phyloP scores from a whole-genome alignment of 2,113 vertebrate species.

The Todiramphus saurophagus region DNA sequence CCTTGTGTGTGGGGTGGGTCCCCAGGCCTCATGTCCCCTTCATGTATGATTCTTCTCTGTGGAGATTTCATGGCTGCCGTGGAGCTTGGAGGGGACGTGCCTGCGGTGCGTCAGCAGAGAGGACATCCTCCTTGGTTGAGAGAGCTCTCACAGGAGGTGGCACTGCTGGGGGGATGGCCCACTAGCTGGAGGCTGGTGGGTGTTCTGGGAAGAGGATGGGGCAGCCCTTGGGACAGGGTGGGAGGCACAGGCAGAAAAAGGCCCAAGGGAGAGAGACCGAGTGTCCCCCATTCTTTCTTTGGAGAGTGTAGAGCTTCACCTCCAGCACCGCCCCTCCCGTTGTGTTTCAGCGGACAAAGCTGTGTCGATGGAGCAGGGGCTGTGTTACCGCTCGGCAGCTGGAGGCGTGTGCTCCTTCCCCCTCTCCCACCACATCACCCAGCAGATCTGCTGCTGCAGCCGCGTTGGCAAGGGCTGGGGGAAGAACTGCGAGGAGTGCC shows the following conservation, averaged over 20 bases:
- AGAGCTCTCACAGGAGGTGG: not conserved
- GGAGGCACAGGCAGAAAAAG: not conserved
- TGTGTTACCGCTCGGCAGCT: constrained; percentile 84
- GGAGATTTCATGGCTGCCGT: not conserved
- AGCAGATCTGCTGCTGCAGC: constrained; percentile 99
- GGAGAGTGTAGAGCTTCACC: not conserved
- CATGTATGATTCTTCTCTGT: not conserved
- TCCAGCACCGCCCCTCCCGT: not conserved
- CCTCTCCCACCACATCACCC: constrained; percentile 90
- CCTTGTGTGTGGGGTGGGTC: not conserved
- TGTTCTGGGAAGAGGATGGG: not conserved
- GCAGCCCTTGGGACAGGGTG: not conserved
- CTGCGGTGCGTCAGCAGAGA: not conserved
- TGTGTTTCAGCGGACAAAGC: constrained; percentile 90
- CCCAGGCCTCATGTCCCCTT: not conserved
- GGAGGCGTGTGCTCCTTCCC: constrained; percentile 83
- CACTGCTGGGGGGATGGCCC: not conserved
- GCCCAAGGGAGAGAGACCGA: not conserved
- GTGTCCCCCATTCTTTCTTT: not conserved
- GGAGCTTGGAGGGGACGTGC: not conserved
- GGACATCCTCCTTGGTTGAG: not conserved
- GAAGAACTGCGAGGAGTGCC: constrained; percentile 83
- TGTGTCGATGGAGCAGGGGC: constrained; percentile 82
- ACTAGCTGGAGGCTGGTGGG: not conserved
- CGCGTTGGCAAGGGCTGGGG: constrained; percentile 98